Evolutionary conservation across 2,888 invertebrate genomes (phyloP), one percentile per base, ranked within the genome.

Genomic region (Tanypteryx hageni): DNA sequence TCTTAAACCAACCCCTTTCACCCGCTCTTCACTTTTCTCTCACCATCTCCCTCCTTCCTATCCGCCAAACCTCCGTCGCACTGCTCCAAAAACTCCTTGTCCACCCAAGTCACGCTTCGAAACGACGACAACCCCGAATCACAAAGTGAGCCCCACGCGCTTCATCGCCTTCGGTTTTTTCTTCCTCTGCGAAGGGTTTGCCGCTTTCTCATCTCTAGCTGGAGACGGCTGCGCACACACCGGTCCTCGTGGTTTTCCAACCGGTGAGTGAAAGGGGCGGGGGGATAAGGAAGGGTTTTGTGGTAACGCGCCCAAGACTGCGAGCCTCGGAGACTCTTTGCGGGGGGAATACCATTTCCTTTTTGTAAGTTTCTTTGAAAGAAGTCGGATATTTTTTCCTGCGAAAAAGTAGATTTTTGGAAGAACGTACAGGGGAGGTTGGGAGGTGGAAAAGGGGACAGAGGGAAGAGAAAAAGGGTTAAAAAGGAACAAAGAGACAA

Each of bases 41-140:
- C 61, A 0, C 31, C 27, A 59, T 14, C 27, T 16, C 18, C 31
- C 56, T 58, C 14, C 22, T 59, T 61, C 44, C 86, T 14, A n/a
- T 44, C 44, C 44, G 44, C 44, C 9, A 85, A 86, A 64, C 18
- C 57, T 57, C 64, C 27, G 18, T n/a, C 64, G 44, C 44, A 14
- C 61, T 89, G 64, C 68, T 44, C 64, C 64, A 64, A 18, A 89
- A 89, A n/a, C 44, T 64, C 11, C 18, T 44, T 56, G 22, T 64
- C 44, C 68, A 64, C 44, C 64, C 89, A 64, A 56, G 68, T 89
- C 89, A 89, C 89, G 89, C 89, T 89, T n/a, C n/a, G 18, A 61
- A 64, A 31, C 86, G 13, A 61, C 18, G 27, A 64, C 61, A 86
- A 61, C 61, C 89, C 44, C 89, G 61, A 86, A 86, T 89, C 89